Evolutionary conservation across 2,797 vertebrate species (phyloP).

Genomic region (Buceros bicornis): DNA sequence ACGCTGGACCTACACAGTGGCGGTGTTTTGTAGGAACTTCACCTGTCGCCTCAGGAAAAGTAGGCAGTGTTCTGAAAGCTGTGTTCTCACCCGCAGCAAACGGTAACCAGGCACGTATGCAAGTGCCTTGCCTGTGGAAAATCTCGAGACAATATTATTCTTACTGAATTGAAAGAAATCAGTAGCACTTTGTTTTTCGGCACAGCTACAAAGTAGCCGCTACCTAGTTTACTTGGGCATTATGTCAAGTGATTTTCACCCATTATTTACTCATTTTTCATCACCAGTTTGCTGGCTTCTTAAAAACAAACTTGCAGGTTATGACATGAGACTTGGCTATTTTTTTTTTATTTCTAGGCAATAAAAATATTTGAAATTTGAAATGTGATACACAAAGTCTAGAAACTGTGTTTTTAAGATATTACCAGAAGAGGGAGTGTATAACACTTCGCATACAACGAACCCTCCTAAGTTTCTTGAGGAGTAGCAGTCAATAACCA

Average conservation of each 20-base stretch:
- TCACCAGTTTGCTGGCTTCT: not conserved
- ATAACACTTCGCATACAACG: not conserved
- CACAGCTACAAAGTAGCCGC: not conserved
- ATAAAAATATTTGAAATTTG: not conserved
- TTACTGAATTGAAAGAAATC: not conserved
- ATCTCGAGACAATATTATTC: not conserved
- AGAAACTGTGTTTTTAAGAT: slow-evolving; percentile 33
- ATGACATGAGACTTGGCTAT: too few relatives aligned
- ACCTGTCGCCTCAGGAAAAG: not conserved
- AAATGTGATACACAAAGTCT: not conserved
- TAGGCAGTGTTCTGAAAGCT: not conserved
- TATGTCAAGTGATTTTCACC: not conserved
- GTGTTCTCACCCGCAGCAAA: not conserved
- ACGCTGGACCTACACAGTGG: not conserved
- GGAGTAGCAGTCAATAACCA: not conserved
- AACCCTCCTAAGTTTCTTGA: not conserved
- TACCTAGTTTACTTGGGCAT: not conserved
- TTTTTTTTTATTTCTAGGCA: not conserved
- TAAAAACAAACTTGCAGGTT: not conserved
- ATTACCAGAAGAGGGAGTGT: slow-evolving; percentile 73
- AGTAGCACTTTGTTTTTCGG: not conserved
- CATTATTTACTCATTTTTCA: not conserved
- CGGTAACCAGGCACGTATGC: not conserved
- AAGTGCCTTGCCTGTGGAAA: not conserved
- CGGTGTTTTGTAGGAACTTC: not conserved